Percentiles rank a stretch among this genome's conserved stretches.
These are phyloP conservation scores for Lemur catta DNA, from an alignment of 2,797 vertebrate species.

Conservation along the genomic window DNA sequence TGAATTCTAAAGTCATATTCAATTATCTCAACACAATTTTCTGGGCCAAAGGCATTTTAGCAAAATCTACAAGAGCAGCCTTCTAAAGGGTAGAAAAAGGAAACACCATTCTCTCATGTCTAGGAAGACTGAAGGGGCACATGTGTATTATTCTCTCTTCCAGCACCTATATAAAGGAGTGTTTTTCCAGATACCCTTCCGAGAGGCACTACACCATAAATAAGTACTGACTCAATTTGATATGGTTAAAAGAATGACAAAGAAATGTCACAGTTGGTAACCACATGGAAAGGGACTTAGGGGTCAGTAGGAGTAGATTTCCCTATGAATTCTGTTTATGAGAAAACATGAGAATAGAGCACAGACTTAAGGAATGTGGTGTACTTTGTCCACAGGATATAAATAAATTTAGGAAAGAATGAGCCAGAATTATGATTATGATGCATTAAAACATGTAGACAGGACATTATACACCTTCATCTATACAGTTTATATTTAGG, in stretches of 20 bases:
- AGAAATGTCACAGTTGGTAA: background rate
- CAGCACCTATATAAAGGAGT: background rate
- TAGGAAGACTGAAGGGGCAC: background rate
- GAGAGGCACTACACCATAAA: background rate
- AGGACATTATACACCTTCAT: background rate
- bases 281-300: background rate
- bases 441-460: background rate
- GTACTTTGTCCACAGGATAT: background rate
- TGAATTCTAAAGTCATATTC: slow-evolving; percentile 30
- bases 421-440: background rate
- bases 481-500: background rate
- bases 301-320: background rate
- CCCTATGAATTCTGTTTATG: background rate
- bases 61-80: background rate
- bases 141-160: background rate
- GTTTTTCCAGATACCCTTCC: background rate
- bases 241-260: background rate
- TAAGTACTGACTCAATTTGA: background rate
- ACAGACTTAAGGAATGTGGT: background rate
- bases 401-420: background rate
- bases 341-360: background rate
- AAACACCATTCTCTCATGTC: background rate
- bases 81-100: background rate
- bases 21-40: slow-evolving; percentile 21
- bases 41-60: background rate